Base-by-base conservation (phyloP, 2,113 vertebrate species). In the Macrotus californicus region DNA sequence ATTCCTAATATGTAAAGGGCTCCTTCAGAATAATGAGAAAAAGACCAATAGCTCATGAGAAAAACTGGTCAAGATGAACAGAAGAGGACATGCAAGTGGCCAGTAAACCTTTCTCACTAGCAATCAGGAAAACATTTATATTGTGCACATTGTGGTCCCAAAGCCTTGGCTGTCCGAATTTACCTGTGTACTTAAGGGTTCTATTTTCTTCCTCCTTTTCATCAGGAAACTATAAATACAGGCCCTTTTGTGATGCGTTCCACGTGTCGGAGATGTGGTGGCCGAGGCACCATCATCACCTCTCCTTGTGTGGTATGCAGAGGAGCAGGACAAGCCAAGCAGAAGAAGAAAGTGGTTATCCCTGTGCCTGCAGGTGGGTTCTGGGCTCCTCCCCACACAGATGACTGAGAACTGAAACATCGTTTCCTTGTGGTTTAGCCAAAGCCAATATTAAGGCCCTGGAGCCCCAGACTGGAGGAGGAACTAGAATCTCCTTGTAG, bases 231-330 rank as follows among this genome's bases (percentile, higher is more conserved):
- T 0, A 98, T 99, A 95, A 99, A 99, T 67, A 99, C 99, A 0
- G 99, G 99, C 6, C 99, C 99, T 0, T 99, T 99, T 1, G 99
- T 99, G 83, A 99, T 99, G 99, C 99, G 99, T 4, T 99, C 99
- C 7, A 99, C 99, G 0, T 99, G 99, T 85, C 99, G 99, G 0
- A 99, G 99, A 29, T 99, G 99, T 13, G 97, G 98, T 0, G 99
- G 99, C 14, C 99, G 99, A 10, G 99, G 99, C 72, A 98, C 98
- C 5, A 98, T 99, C 91, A 98, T 99, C 67, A 98, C 99, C 0
- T 98, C 98, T 0, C 99, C 99, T 0, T 99, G 99, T 2, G 36
- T 97, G 0, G 31, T 98, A 0, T 99, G 99, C 90, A 98, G 98
- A 13, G 99, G 99, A 39, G 97, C 98, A 0, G 99, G 99, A 39